phyloP scores from a whole-genome alignment of 2,113 vertebrate genomes.

The Microcebus lehilahytsara region DNA sequence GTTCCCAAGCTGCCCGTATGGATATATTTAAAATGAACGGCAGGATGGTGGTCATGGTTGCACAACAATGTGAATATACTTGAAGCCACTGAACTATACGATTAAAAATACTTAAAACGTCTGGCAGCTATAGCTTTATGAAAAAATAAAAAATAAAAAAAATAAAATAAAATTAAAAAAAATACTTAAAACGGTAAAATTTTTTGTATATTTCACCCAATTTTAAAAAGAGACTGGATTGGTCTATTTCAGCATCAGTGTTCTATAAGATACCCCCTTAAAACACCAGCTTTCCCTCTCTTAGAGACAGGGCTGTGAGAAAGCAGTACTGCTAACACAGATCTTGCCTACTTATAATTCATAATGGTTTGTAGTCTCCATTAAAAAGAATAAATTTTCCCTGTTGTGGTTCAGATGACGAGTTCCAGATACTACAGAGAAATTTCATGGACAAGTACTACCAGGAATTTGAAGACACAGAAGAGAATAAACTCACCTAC shows the following conservation, averaged over 20 bases:
- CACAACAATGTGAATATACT: neutral
- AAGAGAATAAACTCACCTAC: slow-evolving; percentile 97
- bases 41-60: neutral
- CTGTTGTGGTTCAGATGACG: slow-evolving; percentile 85
- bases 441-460: slow-evolving; percentile 97
- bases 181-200: neutral
- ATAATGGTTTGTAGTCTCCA: neutral
- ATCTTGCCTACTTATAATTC: neutral
- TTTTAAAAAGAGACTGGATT: neutral
- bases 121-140: no score
- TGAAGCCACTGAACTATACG: neutral
- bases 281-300: neutral
- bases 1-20: neutral
- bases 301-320: neutral
- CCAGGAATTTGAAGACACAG: slow-evolving; percentile 94
- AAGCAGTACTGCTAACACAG: neutral
- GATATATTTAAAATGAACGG: neutral
- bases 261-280: neutral
- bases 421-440: slow-evolving; percentile 93
- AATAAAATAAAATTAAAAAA: no score
- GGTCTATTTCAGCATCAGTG: neutral
- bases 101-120: neutral
- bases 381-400: neutral
- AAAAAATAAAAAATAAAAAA: no score
- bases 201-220: neutral